Percentiles rank a stretch among this genome's conserved stretches.
Evolutionary conservation across 2,797 vertebrate genomes (phyloP).

Genomic region (Avahi laniger): DNA sequence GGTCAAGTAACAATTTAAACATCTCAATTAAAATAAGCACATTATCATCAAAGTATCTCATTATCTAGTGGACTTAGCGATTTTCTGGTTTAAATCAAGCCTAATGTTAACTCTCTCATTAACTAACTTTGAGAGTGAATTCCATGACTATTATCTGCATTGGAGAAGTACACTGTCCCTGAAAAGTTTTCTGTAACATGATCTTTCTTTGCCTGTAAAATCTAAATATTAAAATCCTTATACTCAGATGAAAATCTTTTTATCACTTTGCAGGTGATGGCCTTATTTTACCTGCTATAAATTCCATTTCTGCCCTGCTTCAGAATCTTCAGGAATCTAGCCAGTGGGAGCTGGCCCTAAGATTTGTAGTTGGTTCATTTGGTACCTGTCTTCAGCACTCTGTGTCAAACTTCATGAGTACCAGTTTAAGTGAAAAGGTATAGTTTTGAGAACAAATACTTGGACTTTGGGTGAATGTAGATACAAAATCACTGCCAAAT

Average conservation of each 20-base stretch:
- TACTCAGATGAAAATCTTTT: neutral
- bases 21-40: neutral
- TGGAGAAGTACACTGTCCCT: neutral
- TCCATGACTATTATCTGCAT: neutral
- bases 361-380: slow-evolving; percentile 87
- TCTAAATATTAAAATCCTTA: neutral
- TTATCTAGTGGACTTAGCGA: neutral
- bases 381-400: slow-evolving; percentile 92
- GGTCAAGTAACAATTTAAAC: neutral
- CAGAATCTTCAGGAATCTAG: slow-evolving; percentile 95
- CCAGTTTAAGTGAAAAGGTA: slow-evolving; percentile 88
- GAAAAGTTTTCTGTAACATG: neutral
- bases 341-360: slow-evolving; percentile 93
- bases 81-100: neutral
- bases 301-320: slow-evolving; percentile 88
- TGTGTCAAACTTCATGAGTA: slow-evolving; percentile 90
- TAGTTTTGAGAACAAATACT: slow-evolving; percentile 76
- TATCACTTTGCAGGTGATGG: slow-evolving; percentile 80
- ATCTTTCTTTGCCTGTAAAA: neutral
- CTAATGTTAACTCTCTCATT: neutral
- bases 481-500: neutral
- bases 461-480: neutral
- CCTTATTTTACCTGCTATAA: slow-evolving; percentile 84
- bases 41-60: neutral
- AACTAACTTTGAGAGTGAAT: neutral